Conservation (phyloP, 2,797 vertebrate genomes). For the Rhabdophis nuchalis region DNA sequence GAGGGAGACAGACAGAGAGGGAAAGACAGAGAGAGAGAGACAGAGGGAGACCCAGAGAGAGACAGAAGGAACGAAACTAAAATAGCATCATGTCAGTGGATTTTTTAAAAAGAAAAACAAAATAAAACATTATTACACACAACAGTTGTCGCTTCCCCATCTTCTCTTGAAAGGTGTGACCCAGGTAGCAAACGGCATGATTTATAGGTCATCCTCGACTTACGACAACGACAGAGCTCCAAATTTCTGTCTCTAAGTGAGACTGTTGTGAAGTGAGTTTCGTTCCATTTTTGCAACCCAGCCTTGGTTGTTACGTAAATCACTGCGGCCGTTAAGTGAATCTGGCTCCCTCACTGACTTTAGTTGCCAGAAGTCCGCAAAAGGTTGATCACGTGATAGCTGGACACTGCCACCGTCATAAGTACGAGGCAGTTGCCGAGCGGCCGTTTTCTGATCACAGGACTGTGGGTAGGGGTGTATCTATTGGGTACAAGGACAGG, state of each 20-base stretch:
- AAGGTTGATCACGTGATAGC: background rate
- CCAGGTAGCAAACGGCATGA: background rate
- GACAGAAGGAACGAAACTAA: fast-evolving
- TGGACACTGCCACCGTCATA: background rate
- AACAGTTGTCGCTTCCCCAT: background rate
- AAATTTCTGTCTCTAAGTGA: background rate
- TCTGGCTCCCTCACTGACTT: background rate
- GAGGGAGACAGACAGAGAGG: no score
- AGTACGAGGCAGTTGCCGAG: background rate
- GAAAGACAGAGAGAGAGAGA: background rate
- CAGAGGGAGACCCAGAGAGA: background rate
- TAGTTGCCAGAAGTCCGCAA: background rate
- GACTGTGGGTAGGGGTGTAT: no score
- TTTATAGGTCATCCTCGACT: background rate
- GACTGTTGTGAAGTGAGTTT: background rate
- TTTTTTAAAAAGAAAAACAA: background rate
- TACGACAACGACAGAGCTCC: background rate
- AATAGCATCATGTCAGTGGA: background rate
- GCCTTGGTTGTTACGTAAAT: background rate
- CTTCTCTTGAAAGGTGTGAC: background rate
- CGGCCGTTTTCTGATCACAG: background rate
- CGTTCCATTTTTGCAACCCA: background rate
- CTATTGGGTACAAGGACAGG: background rate
- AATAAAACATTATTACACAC: background rate
- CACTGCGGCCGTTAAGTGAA: background rate